Conservation (phyloP, 1,140 invertebrate species). For the Trissolcus basalis region DNA sequence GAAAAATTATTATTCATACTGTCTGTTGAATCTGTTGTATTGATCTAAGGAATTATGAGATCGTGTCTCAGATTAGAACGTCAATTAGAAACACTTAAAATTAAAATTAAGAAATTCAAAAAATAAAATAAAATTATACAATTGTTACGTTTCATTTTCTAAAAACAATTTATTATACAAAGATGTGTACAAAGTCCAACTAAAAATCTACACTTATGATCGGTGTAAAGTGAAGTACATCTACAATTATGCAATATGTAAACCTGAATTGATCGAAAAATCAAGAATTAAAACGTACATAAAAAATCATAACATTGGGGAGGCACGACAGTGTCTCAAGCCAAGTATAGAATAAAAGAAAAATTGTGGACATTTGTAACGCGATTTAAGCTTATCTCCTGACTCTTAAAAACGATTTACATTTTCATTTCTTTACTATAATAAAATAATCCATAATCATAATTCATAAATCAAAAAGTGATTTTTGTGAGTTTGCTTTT, state of each 20-base stretch:
- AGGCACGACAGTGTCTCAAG: not conserved
- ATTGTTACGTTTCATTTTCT: constrained; percentile 33
- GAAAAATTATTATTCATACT: too few species aligned
- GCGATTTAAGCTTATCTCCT: not conserved
- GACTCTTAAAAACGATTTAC: not conserved
- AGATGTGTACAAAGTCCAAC: constrained; percentile 51
- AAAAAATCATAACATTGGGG: constrained; percentile 35
- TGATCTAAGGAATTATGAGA: too few species aligned
- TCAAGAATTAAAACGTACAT: constrained; percentile 32
- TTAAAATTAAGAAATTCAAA: not conserved
- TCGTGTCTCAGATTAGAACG: not conserved
- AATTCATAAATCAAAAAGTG: not conserved
- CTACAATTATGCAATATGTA: constrained; percentile 43
- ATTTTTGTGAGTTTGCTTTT: too few species aligned
- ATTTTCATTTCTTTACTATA: not conserved
- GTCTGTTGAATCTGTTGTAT: too few species aligned
- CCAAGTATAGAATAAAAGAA: not conserved
- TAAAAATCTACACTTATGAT: constrained; percentile 53
- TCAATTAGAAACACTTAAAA: not conserved
- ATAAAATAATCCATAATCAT: not conserved
- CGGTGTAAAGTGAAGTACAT: constrained; percentile 49
- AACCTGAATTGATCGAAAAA: constrained; percentile 36
- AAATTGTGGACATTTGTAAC: not conserved
- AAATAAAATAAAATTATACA: constrained; percentile 34
- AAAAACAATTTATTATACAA: constrained; percentile 55